Base-by-base conservation (phyloP, 64 coral and sea anemone genomes). In the Stylophora pistillata region DNA sequence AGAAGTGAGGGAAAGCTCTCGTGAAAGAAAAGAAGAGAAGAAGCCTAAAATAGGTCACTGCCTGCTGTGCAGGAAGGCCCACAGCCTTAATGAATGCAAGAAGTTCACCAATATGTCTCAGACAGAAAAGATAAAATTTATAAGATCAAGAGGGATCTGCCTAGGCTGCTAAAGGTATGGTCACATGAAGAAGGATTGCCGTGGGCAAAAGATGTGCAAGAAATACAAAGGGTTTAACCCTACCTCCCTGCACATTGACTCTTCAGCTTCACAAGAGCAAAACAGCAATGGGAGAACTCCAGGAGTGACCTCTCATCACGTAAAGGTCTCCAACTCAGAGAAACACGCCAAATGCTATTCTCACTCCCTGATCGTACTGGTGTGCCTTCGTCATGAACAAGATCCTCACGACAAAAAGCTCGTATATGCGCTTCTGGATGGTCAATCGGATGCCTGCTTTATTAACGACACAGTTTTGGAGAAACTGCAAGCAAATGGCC, bases 51-150 rank as follows among this genome's bases (percentile, higher is more conserved):
- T 58, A 16, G 60, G 26, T 71, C 88, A 15, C 7, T 90, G 89
- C 72, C 15, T 27, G 0, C 25, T 72, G 5, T 90, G 89, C 55
- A 84, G 83, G 71, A 58, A 57, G 53, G 30, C 5, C 9, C 89
- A 84, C 59, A 82, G 73, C 70, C 16, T 90, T n/a, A 55, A 90
- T 5, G 79, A 81, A 62, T 90, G 89, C 34, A 28, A 90, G 55
- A 71, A 81, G 69, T 84, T 82, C 30, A 9, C 71, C 13, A 10
- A 34, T 32, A n/a, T 82, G 72, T 61, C 78, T 5, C n/a, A 56
- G 1, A 52, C 68, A 7, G 69, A 74, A 15, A 74, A 41, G 32
- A 14, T 32, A 1, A 30, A 74, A 32, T 9, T 74, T 33, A 15
- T 74, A 17, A 74, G 31, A 18, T 7, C 72, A 18, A 74, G 13